Percentiles rank a stretch among this genome's conserved stretches.
Evolutionary conservation across 2,797 vertebrate species (phyloP).

Genomic region (Anisognathus igniventris): DNA sequence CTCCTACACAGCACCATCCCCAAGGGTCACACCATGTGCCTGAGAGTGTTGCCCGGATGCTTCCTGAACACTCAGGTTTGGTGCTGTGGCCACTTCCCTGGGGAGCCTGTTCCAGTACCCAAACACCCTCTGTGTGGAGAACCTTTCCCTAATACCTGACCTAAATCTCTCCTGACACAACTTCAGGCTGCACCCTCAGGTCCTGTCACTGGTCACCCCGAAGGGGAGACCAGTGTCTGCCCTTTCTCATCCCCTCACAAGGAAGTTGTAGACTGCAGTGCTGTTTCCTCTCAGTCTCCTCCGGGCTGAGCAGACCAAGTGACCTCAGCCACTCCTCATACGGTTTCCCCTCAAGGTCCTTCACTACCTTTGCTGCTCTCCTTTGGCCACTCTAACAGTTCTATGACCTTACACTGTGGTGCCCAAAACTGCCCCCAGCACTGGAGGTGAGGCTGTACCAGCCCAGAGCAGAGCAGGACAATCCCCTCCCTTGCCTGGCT

Average conservation of each 20-base stretch:
- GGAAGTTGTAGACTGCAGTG: not conserved
- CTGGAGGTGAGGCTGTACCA: rapidly evolving
- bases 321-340: rapidly evolving
- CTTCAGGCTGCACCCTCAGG: rapidly evolving
- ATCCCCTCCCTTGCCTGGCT: not conserved
- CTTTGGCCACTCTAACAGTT: not conserved
- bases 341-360: rapidly evolving
- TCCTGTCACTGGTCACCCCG: not conserved
- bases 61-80: not conserved
- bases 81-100: not conserved
- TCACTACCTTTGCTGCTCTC: not conserved
- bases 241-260: not conserved
- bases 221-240: not conserved
- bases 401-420: not conserved
- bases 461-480: rapidly evolving
- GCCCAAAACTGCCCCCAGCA: rapidly evolving
- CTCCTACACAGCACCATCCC: not conserved
- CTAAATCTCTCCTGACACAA: not conserved
- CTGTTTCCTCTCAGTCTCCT: not conserved
- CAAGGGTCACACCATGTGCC: not conserved
- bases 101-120: too few species aligned
- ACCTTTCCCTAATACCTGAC: too few species aligned
- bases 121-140: not conserved
- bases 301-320: not conserved
- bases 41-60: rapidly evolving